These are phyloP conservation scores for Cydia amplana DNA, from an alignment of 1,140 invertebrate genomes.

Conservation along the genomic window DNA sequence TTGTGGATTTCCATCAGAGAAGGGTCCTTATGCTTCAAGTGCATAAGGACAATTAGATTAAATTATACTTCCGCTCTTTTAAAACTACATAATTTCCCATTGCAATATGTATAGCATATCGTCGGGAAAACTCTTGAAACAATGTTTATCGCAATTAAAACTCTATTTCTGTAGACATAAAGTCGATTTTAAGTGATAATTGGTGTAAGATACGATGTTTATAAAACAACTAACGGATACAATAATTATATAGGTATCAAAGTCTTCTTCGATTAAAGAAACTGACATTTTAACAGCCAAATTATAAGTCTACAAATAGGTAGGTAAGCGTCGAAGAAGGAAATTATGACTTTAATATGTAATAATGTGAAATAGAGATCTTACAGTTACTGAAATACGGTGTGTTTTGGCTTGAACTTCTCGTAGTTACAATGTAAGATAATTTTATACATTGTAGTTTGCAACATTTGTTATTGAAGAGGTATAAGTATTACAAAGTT, in stretches of 20 bases:
- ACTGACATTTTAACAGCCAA: slow-evolving; percentile 14
- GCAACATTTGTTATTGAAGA: background rate
- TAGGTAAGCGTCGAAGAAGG: background rate
- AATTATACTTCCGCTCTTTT: background rate
- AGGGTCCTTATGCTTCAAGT: no score
- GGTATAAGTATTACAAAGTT: background rate
- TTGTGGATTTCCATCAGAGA: background rate
- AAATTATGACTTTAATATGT: background rate
- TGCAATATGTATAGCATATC: background rate
- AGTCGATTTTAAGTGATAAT: background rate
- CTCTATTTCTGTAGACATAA: background rate
- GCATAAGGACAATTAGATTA: background rate
- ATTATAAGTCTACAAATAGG: background rate
- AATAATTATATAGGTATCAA: background rate
- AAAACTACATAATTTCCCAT: background rate
- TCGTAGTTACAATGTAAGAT: background rate
- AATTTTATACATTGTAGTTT: background rate
- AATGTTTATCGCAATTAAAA: background rate
- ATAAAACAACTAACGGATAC: background rate
- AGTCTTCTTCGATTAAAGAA: background rate
- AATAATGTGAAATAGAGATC: background rate
- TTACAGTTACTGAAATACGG: background rate
- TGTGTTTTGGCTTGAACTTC: background rate
- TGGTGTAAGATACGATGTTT: background rate
- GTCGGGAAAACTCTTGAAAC: background rate